Evolutionary conservation across 1,140 invertebrate genomes (phyloP), one percentile per base, ranked within the genome.

Genomic region (Macrobrachium nipponense): DNA sequence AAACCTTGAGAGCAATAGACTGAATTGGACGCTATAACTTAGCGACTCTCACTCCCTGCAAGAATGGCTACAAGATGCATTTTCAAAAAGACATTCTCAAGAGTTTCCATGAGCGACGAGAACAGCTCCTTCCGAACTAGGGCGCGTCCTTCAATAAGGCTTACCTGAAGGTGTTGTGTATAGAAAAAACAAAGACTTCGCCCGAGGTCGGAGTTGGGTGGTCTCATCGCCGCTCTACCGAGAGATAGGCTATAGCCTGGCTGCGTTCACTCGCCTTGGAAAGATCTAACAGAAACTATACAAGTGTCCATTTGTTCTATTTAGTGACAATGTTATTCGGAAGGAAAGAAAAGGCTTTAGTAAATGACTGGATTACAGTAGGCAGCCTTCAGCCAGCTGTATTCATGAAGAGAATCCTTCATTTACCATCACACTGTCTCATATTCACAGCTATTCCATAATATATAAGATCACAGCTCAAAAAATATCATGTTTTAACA

Each of bases 21-120:
- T 78, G 79, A 86, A 86, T 68, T 86, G 83, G 83, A 86, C 83
- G 83, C 83, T 86, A 86, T 86, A 80, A 80, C 83, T 80, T 80
- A 78, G 60, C 77, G 83, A 86, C 77, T 80, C 77, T 75, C 83
- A 86, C 66, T 20, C 72, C 66, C 61, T 80, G 20, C 36, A 70
- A 36, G 66, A 70, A 51, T 51, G 51, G 51, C 51, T 51, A 51
- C 51, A 51, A 70, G 66, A 70, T 70, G 66, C 66, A 70, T 70
- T 51, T 51, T 51, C 12, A 8, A 51, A 51, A 12, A 6, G 8
- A 51, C 7, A 51, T 12, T 51, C 51, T 0, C 7, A 51, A 51
- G 51, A 51, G 51, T 51, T 51, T 51, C 51, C 51, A 6, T 51
- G 7, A 51, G 80, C 70, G 43, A 51, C 51, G 80, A 81, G 80